Conservation (phyloP, 2,797 vertebrate species). For the Macroramphosus scolopax region DNA sequence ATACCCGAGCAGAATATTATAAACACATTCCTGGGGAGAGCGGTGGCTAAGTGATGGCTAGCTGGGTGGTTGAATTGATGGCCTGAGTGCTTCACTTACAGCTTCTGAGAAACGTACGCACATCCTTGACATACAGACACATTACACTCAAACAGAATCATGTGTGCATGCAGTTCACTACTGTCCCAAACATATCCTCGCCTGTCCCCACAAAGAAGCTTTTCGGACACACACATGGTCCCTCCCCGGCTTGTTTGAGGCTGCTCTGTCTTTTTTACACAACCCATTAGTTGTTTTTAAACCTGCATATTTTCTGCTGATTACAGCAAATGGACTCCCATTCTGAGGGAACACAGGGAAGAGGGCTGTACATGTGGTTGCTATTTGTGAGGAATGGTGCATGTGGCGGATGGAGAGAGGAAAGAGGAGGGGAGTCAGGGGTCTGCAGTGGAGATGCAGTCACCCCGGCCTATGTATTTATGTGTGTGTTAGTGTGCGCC, state of each 20-base stretch:
- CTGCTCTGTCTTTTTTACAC: slow-evolving; percentile 59
- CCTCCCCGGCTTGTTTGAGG: slow-evolving; percentile 47
- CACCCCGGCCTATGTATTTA: slow-evolving; percentile 27
- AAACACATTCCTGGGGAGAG: slow-evolving; percentile 64
- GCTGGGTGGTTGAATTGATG: slow-evolving; percentile 49
- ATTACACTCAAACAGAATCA: slow-evolving; percentile 32
- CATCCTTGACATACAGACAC: slow-evolving; percentile 27
- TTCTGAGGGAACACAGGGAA: slow-evolving; percentile 72
- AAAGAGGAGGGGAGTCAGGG: slow-evolving; percentile 56
- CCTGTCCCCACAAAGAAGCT: slow-evolving; percentile 36
- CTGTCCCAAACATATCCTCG: slow-evolving; percentile 36
- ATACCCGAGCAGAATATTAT: slow-evolving; percentile 71
- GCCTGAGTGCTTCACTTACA: slow-evolving; percentile 22
- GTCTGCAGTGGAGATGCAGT: slow-evolving; percentile 55
- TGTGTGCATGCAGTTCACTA: slow-evolving; percentile 1
- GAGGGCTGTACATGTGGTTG: slow-evolving; percentile 90
- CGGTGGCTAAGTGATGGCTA: slow-evolving; percentile 23
- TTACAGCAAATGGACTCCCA: slow-evolving; percentile 91
- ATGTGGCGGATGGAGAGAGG: slow-evolving; percentile 76
- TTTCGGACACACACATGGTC: slow-evolving; percentile 40
- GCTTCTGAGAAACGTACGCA: slow-evolving; percentile 16
- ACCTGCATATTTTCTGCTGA: slow-evolving; percentile 92
- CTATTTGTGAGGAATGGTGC: slow-evolving; percentile 89
- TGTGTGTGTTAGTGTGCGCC: slow-evolving; percentile 31
- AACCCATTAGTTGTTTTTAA: slow-evolving; percentile 87